Evolutionary conservation across 2,888 invertebrate genomes (phyloP).

Genomic region (Mythimna pallens): DNA sequence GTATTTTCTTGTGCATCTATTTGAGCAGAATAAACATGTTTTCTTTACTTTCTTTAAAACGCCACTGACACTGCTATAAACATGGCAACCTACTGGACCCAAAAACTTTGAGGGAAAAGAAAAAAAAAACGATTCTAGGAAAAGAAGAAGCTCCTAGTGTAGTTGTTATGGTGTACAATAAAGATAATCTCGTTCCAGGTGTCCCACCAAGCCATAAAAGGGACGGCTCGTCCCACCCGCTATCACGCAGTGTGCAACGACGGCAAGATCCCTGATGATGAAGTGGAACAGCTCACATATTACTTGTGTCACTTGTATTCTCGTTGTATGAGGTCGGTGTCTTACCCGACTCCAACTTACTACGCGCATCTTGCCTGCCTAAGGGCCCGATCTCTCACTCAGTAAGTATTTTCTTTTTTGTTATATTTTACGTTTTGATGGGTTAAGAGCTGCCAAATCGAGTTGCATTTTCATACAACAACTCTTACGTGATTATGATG

Average conservation of each 20-base stretch:
- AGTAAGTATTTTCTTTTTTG: constrained; percentile 76
- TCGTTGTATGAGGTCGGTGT: constrained; percentile 95
- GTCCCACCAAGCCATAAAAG: constrained; percentile 93
- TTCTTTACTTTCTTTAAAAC: too few relatives aligned
- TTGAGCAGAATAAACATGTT: too few relatives aligned
- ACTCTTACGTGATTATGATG: too few relatives aligned
- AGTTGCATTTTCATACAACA: too few relatives aligned
- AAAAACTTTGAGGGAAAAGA: too few relatives aligned
- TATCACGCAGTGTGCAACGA: constrained; percentile 97
- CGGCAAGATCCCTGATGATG: constrained; percentile 92
- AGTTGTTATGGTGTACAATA: too few relatives aligned
- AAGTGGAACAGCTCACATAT: constrained; percentile 95
- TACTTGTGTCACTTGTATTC: constrained; percentile 96
- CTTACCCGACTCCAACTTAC: constrained; percentile 97
- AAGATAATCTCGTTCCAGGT: constrained; percentile 73
- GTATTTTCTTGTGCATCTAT: too few relatives aligned
- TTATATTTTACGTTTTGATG: not conserved
- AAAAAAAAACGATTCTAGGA: too few relatives aligned
- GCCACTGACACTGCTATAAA: too few relatives aligned
- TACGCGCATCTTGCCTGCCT: constrained; percentile 96
- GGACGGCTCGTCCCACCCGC: constrained; percentile 96
- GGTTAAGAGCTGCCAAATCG: not conserved
- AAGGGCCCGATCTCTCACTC: constrained; percentile 91
- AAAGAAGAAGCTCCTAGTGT: too few relatives aligned
- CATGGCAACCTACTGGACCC: too few relatives aligned